Evolutionary conservation across 2,113 vertebrate species (phyloP).

Genomic region (Odocoileus hemionus): DNA sequence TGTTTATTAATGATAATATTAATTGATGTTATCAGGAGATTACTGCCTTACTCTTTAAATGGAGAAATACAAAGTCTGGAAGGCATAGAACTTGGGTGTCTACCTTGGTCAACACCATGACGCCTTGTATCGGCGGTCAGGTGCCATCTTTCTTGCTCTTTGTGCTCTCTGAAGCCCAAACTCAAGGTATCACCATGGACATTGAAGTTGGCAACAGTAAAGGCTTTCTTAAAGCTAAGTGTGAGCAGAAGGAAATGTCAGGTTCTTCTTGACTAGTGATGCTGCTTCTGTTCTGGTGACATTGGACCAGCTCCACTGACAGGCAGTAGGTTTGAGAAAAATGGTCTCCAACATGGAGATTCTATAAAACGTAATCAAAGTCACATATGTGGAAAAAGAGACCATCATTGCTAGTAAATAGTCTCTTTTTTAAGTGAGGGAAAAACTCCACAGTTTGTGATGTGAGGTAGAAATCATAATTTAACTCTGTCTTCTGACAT

Average conservation of each 20-base stretch:
- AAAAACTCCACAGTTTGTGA: background rate
- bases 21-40: background rate
- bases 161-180: background rate
- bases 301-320: too few species aligned
- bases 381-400: background rate
- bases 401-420: background rate
- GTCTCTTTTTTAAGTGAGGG: background rate
- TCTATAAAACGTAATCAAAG: background rate
- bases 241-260: background rate
- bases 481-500: background rate
- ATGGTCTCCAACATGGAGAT: background rate
- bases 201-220: background rate
- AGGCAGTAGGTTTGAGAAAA: background rate
- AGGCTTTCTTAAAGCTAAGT: background rate
- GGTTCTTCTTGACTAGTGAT: background rate
- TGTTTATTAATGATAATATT: background rate
- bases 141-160: background rate
- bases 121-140: accelerated
- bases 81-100: background rate
- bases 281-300: background rate
- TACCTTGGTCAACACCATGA: background rate
- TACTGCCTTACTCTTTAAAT: background rate
- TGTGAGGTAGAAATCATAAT: background rate
- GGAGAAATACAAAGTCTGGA: background rate
- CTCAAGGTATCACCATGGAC: background rate